Conservation (phyloP, 2,888 invertebrate species). For the Diaphora mendica region DNA sequence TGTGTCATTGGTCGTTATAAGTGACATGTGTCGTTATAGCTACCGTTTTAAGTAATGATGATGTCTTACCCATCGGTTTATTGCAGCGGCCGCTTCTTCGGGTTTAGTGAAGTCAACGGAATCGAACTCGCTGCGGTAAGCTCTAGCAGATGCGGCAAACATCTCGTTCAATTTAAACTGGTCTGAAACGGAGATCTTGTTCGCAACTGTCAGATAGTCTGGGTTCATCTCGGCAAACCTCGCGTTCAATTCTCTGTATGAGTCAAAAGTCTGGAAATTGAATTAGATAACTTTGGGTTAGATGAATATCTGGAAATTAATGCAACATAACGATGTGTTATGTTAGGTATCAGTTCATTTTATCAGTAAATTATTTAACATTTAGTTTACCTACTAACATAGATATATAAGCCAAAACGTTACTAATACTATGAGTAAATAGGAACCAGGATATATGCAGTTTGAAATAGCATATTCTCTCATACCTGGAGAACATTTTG, state of each 20-base stretch:
- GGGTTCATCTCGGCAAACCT: slow-evolving; percentile 55
- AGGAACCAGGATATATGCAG: not conserved
- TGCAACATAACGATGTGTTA: too few species aligned
- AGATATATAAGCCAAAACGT: not conserved
- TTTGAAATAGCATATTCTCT: not conserved
- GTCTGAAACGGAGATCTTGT: slow-evolving; percentile 62
- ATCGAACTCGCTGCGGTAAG: slow-evolving; percentile 58
- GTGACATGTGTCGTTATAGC: too few species aligned
- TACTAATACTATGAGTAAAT: not conserved
- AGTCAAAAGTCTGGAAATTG: slow-evolving; percentile 50
- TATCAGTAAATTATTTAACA: too few species aligned
- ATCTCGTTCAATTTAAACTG: slow-evolving; percentile 43
- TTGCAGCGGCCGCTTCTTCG: slow-evolving; percentile 50
- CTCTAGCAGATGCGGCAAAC: slow-evolving; percentile 46
- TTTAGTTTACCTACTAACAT: too few species aligned
- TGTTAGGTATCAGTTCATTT: too few species aligned
- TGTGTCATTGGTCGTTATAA: too few species aligned
- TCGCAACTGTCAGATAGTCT: slow-evolving; percentile 59
- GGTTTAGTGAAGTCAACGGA: slow-evolving; percentile 53
- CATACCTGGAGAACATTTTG: not conserved
- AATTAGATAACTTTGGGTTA: not conserved
- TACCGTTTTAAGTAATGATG: too few species aligned
- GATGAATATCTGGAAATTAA: not conserved
- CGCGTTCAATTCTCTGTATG: slow-evolving; percentile 53
- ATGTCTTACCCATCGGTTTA: slow-evolving; percentile 45